phyloP scores from a whole-genome alignment of 2,797 vertebrate species.

The Pteropus rufus region DNA sequence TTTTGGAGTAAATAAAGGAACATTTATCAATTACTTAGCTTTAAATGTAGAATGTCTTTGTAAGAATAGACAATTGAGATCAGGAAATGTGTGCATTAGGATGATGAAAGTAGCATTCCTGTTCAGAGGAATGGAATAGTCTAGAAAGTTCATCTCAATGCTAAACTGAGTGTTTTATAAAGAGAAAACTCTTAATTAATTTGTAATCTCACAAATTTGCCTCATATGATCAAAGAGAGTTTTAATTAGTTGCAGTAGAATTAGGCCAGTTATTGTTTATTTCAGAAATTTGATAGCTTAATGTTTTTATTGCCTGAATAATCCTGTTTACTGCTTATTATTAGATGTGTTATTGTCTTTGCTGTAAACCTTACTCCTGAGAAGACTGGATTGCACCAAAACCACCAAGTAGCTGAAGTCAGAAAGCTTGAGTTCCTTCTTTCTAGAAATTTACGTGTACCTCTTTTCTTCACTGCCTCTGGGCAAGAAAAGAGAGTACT shows the following conservation, averaged over 20 bases:
- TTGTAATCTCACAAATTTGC: not conserved
- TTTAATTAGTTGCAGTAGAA: not conserved
- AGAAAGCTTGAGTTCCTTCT: constrained; percentile 13
- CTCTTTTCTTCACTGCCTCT: constrained; percentile 39
- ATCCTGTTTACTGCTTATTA: not conserved
- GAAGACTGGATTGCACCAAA: not conserved
- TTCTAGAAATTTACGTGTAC: not conserved
- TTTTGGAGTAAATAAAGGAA: constrained; percentile 28
- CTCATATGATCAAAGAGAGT: not conserved
- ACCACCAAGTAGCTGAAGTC: not conserved
- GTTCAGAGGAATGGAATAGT: not conserved
- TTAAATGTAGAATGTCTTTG: constrained; percentile 20
- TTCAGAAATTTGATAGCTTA: not conserved
- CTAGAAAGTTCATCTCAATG: not conserved
- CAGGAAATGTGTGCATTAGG: not conserved
- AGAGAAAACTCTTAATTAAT: not conserved
- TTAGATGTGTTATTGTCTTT: not conserved
- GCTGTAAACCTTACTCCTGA: not conserved
- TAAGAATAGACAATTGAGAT: not conserved
- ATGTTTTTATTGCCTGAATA: not conserved
- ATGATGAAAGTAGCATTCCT: not conserved
- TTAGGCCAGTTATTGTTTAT: not conserved
- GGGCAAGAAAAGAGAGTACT: constrained; percentile 41
- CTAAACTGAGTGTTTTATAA: not conserved
- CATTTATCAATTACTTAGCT: not conserved